Evolutionary conservation across 2,888 invertebrate species (phyloP), one percentile per base, ranked within the genome.

Genomic region (Masnerella sp.): DNA sequence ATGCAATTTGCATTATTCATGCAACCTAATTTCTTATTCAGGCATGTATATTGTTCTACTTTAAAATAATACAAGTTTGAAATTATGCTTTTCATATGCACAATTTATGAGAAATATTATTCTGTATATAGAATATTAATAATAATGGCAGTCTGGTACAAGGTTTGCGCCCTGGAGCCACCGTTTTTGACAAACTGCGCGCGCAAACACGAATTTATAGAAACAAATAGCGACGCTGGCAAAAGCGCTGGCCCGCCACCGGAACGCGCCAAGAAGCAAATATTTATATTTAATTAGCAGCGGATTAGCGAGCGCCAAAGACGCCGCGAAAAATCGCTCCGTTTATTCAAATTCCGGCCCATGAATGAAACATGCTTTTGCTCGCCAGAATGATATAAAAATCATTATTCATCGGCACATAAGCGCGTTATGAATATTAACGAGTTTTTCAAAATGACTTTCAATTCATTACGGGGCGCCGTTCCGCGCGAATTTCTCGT

Each of bases 1-100:
- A 74, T 74, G 69, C 74, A 74, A 74, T 69, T 74, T 74, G 69
- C 74, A 74, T 74, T 74, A 74, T 74, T 68, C 74, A 74, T 74
- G 74, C 51, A 74, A 74, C 61, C 74, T 74, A 74, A 74, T 74
- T 74, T 74, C 74, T 69, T 74, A 74, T 74, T 74, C 74, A 74
- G 59, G 64, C 69, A 74, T 65, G 74, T 74, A 69, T 74, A 74
- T 74, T 74, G 74, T 74, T 74, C 74, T 64, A 74, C 69, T 69
- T 74, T 74, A 69, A 74, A n/a, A n/a, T n/a, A n/a, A 74, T 69
- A 74, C 74, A 61, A 74, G 74, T 74, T 74, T 69, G 61, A 69
- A 69, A 74, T 74, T 74, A 68, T 69, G 74, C 74, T 74, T 70
- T 74, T 74, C 74, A 74, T 70, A 56, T 69, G 70, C 52, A 61